Base-by-base conservation (phyloP, 2,797 vertebrate species). In the Pipistrellus pygmaeus region DNA sequence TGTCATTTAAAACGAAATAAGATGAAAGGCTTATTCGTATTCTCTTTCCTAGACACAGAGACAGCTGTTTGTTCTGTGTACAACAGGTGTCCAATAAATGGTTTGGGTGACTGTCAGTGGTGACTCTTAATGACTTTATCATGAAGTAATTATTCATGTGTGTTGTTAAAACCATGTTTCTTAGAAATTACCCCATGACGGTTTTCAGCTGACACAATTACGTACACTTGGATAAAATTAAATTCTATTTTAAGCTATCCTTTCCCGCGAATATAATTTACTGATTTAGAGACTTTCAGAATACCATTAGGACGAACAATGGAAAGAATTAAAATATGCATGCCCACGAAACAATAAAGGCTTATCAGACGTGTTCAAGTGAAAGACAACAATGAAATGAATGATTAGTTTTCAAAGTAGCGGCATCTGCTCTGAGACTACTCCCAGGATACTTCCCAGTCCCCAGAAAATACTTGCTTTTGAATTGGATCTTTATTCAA, bases 121-220 rank as follows among this genome's bases (percentile, higher is more conserved):
- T 91, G 91, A 88, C 76, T 91, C 68, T 71, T 97, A 94, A 96
- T 96, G 85, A 93, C 60, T 97, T 96, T 62, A 85, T 94, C 90
- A 96, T 96, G 88, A 96, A 96, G 85, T 68, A 51, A 96, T 97
- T 94, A 90, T 93, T 97, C 92, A 93, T 80, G 35, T 77, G 82
- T 88, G 88, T 92, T 48, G 32, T 48, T 90, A 88, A 92, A 95
- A 88, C 15, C 2, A 2, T 72, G 17, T 82, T 88, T 95, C 60
- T 77, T 75, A 88, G 41, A 89, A 95, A 88, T 82, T 30, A 66
- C 9, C 20, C 44, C 66, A 14, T 84, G 86, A 25, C 8, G 25
- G 8, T 88, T 94, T 95, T 90, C 64, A 72, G 5, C 8, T 57
- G 41, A 60, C 10, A 57, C n/a, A 44, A 51, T 85, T 66, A 35